Evolutionary conservation across 2,888 invertebrate genomes (phyloP).

Genomic region (Eupithecia abbreviata): DNA sequence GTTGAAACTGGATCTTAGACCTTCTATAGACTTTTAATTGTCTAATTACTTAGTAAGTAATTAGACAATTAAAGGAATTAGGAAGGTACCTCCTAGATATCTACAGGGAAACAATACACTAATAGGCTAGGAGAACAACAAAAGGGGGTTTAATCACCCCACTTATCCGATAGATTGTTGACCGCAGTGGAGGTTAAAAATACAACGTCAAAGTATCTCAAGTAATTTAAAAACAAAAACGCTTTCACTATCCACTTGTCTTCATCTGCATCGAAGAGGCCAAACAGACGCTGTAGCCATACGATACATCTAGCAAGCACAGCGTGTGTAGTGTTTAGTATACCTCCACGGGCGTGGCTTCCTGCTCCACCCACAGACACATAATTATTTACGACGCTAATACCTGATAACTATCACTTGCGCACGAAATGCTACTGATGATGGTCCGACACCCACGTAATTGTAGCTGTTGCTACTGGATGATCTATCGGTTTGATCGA

Average conservation of each 20-base stretch:
- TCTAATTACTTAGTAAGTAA: neutral
- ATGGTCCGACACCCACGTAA: conserved; percentile 37
- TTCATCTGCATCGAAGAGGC: neutral
- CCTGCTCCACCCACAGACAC: conserved; percentile 44
- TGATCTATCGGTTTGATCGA: conserved; percentile 36
- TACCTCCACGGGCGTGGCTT: conserved; percentile 37
- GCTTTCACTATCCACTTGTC: neutral
- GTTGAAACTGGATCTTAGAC: neutral
- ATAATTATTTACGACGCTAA: conserved; percentile 47
- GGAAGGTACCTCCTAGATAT: neutral
- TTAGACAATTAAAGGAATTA: too few relatives aligned
- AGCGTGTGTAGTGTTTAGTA: conserved; percentile 10
- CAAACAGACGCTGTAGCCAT: conserved; percentile 1
- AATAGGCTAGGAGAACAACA: neutral
- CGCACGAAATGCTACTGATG: conserved; percentile 39
- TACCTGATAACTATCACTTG: conserved; percentile 46
- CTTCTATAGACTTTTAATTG: neutral
- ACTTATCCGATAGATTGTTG: neutral
- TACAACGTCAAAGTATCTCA: conserved; percentile 1
- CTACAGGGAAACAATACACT: neutral
- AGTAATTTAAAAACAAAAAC: neutral
- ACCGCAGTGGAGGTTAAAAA: neutral
- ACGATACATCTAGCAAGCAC: neutral
- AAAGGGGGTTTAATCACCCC: neutral
- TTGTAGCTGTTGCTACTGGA: conserved; percentile 39